Evolutionary conservation across 2,113 vertebrate genomes (phyloP).

Genomic region (Noctilio leporinus): DNA sequence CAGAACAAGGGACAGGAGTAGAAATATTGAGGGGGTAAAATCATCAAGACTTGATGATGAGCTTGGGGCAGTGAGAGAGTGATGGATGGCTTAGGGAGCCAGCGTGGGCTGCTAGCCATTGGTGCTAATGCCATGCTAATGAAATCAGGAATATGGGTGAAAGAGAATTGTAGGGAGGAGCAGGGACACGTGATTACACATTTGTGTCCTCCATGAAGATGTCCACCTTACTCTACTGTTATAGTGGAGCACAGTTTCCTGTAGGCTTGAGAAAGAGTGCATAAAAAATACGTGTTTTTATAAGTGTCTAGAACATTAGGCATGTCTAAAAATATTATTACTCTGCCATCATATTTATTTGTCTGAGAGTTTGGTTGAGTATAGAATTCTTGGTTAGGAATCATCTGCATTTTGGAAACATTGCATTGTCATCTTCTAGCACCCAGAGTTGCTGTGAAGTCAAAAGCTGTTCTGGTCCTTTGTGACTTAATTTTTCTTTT

Average conservation of each 20-base stretch:
- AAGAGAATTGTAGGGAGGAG: not conserved
- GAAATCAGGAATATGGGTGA: not conserved
- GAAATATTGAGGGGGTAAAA: not conserved
- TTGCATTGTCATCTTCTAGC: not conserved
- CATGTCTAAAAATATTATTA: not conserved
- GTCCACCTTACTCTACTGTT: not conserved
- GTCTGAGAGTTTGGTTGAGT: not conserved
- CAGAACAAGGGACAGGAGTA: not conserved
- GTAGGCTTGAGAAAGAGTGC: not conserved
- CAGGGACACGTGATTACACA: not conserved
- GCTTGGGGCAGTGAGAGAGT: not conserved
- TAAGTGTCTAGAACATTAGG: not conserved
- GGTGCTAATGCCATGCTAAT: not conserved
- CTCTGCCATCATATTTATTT: not conserved
- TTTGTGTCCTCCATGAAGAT: not conserved
- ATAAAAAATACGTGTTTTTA: not conserved
- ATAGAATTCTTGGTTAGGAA: slow-evolving; percentile 19
- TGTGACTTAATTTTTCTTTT: not conserved
- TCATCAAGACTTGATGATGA: not conserved
- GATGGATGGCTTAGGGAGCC: not conserved
- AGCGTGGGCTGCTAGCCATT: not conserved
- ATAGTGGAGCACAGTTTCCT: not conserved
- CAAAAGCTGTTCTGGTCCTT: not conserved
- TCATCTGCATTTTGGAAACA: not conserved
- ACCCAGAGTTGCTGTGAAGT: not conserved